Evolutionary conservation across 2,113 vertebrate genomes (phyloP).

Genomic region (Pelmatolapia mariae): DNA sequence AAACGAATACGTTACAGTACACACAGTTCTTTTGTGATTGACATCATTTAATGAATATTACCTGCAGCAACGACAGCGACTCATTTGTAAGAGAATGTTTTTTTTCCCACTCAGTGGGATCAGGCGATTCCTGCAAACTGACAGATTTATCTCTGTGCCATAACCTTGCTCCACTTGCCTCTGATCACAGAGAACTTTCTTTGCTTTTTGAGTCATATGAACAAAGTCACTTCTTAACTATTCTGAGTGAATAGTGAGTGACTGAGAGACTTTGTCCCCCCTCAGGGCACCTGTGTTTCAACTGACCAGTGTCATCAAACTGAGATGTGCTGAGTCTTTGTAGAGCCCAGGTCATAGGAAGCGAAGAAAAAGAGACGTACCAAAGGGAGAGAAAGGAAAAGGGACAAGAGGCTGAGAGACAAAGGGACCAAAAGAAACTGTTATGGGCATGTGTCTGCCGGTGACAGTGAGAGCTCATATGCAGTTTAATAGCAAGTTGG

Average conservation of each 20-base stretch:
- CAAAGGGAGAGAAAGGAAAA: not conserved
- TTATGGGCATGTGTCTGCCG: slow-evolving; percentile 12
- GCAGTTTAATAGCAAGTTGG: slow-evolving; percentile 39
- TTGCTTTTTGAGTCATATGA: not conserved
- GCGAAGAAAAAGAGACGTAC: not conserved
- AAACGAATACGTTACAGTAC: not conserved
- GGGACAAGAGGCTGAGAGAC: not conserved
- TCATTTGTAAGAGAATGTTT: not conserved
- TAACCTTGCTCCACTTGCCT: not conserved
- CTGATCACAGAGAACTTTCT: slow-evolving; percentile 2
- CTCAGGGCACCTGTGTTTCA: slow-evolving; percentile 12
- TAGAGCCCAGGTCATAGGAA: slow-evolving; percentile 1
- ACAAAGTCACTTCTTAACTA: slow-evolving; percentile 17
- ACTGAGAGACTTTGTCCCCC: not conserved
- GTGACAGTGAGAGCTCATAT: slow-evolving; percentile 11
- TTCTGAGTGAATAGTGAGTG: not conserved
- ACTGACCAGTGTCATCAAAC: slow-evolving; percentile 10
- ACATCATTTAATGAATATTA: slow-evolving; percentile 22
- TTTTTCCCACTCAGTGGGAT: not conserved
- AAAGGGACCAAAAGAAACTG: slow-evolving; percentile 2
- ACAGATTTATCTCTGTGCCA: slow-evolving; percentile 15
- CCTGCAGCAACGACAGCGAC: not conserved
- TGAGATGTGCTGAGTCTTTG: slow-evolving; percentile 6
- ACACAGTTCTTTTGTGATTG: not conserved
- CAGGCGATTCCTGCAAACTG: not conserved